Conservation (phyloP, 2,113 vertebrate genomes). For the Prinia subflava region DNA sequence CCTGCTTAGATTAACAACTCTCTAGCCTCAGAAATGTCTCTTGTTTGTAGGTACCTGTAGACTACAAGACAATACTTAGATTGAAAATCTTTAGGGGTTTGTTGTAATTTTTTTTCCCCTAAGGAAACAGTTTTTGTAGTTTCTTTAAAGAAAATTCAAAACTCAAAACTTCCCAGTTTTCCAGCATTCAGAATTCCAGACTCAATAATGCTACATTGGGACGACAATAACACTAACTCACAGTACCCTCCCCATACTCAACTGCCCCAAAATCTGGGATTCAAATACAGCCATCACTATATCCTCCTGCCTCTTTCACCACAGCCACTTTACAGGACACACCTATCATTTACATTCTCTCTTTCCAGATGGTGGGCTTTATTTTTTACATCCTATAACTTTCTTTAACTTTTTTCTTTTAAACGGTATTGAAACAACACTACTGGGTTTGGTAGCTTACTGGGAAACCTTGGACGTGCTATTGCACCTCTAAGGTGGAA, state of each 20-base stretch:
- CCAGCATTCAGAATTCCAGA: not conserved
- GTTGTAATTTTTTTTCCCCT: not conserved
- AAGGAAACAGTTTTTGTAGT: not conserved
- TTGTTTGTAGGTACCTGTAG: not conserved
- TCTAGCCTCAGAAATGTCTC: not conserved
- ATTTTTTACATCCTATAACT: not conserved
- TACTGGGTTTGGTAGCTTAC: not conserved
- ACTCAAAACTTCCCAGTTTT: not conserved
- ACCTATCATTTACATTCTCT: not conserved
- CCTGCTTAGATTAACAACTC: not conserved
- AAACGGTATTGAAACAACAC: not conserved
- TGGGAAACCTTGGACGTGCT: not conserved
- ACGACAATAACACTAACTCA: not conserved
- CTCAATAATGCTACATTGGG: accelerated
- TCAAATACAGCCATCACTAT: not conserved
- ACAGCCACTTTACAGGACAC: accelerated
- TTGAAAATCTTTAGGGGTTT: not conserved
- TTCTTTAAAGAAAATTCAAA: not conserved
- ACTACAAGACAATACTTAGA: not conserved
- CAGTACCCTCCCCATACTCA: not conserved
- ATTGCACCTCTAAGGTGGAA: not conserved
- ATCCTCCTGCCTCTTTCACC: not conserved
- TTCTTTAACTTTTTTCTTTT: not conserved
- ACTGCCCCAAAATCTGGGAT: not conserved
- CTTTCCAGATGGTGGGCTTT: not conserved